phyloP scores from a whole-genome alignment of 2,888 invertebrate genomes.

The Mythimna loreyi region DNA sequence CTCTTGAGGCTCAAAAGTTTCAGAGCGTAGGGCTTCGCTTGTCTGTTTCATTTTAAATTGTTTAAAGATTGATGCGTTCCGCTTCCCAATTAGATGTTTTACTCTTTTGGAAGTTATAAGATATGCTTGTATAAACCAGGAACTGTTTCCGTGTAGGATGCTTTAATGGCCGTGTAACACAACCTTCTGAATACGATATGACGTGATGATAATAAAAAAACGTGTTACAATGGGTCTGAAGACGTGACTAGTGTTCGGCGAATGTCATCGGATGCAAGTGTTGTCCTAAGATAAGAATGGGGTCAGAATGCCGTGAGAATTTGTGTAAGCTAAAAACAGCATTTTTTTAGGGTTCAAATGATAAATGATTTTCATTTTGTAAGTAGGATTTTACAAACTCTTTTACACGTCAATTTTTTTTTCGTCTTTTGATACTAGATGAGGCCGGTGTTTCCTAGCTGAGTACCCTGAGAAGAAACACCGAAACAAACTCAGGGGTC shows the following conservation, averaged over 20 bases:
- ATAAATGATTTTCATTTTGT: too few relatives aligned
- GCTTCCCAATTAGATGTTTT: constrained; percentile 49
- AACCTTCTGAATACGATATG: constrained; percentile 26
- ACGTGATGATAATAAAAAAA: constrained; percentile 17
- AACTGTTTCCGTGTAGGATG: constrained; percentile 30
- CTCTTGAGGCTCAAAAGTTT: too few relatives aligned
- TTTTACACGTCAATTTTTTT: too few relatives aligned
- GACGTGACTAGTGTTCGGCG: constrained; percentile 30
- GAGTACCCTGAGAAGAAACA: too few relatives aligned
- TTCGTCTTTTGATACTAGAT: too few relatives aligned
- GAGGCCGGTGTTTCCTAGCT: too few relatives aligned
- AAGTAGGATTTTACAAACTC: too few relatives aligned
- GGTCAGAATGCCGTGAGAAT: constrained; percentile 35
- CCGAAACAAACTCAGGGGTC: too few relatives aligned
- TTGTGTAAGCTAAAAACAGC: not conserved
- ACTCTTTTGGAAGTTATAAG: constrained; percentile 30
- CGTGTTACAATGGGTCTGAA: constrained; percentile 5
- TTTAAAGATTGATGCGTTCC: constrained; percentile 48
- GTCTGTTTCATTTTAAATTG: constrained; percentile 41
- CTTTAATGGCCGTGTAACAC: constrained; percentile 18
- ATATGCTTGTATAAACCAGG: constrained; percentile 39
- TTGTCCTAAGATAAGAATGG: constrained; percentile 28
- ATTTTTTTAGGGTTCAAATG: too few relatives aligned
- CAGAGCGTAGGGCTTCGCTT: not conserved
- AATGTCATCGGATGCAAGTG: constrained; percentile 31